Conservation (phyloP, 2,888 invertebrate genomes). For the Biston stratarius region DNA sequence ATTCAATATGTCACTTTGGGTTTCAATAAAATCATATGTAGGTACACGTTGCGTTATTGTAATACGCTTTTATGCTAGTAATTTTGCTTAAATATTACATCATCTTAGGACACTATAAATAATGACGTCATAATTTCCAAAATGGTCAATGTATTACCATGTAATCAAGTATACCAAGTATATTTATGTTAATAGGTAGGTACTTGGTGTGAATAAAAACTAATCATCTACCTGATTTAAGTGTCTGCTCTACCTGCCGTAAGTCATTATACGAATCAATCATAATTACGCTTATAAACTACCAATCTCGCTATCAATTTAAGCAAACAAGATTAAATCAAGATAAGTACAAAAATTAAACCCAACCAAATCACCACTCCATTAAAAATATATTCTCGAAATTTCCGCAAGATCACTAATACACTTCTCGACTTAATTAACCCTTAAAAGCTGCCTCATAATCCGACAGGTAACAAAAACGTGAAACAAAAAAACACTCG, state of each 20-base stretch:
- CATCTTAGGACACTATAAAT: too few species aligned
- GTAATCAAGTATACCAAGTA: too few species aligned
- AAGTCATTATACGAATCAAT: conserved; percentile 27
- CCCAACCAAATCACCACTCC: conserved; percentile 54
- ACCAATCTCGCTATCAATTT: conserved; percentile 31
- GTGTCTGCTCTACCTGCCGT: neutral
- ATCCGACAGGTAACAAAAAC: conserved; percentile 74
- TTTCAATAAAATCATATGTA: too few species aligned
- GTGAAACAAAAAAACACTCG: conserved; percentile 73
- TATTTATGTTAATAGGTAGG: neutral
- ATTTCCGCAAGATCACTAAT: conserved; percentile 76
- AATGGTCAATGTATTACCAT: too few species aligned
- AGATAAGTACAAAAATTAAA: conserved; percentile 44
- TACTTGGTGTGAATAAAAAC: neutral
- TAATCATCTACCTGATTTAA: neutral
- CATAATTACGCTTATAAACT: conserved; percentile 27
- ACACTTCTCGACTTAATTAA: conserved; percentile 79
- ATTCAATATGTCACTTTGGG: too few species aligned
- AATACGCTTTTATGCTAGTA: too few species aligned
- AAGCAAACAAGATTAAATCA: conserved; percentile 40
- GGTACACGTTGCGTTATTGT: too few species aligned
- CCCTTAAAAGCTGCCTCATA: conserved; percentile 75
- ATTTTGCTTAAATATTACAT: too few species aligned
- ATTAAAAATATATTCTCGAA: conserved; percentile 54
- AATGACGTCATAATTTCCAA: too few species aligned